phyloP scores from a whole-genome alignment of 2,888 invertebrate genomes.

The Bugula neritina region DNA sequence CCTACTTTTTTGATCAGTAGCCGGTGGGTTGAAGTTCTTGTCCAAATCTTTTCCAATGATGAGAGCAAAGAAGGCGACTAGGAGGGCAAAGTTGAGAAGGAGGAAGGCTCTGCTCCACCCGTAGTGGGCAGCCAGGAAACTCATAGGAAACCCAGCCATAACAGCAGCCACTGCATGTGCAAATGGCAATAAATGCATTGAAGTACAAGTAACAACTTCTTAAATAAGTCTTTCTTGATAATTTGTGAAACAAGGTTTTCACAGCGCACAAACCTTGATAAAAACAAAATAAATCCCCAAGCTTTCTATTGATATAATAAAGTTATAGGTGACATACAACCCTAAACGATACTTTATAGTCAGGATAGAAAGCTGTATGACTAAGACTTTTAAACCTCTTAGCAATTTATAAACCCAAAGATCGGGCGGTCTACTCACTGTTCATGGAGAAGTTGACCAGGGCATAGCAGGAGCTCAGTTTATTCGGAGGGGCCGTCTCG shows the following conservation, averaged over 20 bases:
- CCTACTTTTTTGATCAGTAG: neutral
- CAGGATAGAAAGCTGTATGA: no score
- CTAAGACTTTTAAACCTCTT: no score
- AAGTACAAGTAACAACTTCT: no score
- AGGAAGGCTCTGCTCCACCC: conserved; percentile 19
- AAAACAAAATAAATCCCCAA: no score
- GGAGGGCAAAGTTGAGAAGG: conserved; percentile 20
- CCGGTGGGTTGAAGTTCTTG: conserved; percentile 6
- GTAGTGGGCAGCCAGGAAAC: conserved; percentile 16
- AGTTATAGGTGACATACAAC: no score
- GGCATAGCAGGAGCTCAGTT: conserved; percentile 16
- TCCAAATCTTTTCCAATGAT: conserved; percentile 10
- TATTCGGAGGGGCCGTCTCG: conserved; percentile 16
- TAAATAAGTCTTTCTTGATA: no score
- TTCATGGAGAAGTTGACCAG: neutral
- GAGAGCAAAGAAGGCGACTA: conserved; percentile 17
- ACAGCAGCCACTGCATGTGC: conserved; percentile 21
- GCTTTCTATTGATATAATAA: no score
- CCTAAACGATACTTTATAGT: no score
- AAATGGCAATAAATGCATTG: no score
- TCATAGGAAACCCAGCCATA: conserved; percentile 21
- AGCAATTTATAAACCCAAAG: no score
- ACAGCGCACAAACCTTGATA: no score
- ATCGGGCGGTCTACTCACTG: conserved; percentile 4
- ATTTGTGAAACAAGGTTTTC: no score